Conservation (phyloP, 1,140 invertebrate genomes). For the Drosophila takahashii region DNA sequence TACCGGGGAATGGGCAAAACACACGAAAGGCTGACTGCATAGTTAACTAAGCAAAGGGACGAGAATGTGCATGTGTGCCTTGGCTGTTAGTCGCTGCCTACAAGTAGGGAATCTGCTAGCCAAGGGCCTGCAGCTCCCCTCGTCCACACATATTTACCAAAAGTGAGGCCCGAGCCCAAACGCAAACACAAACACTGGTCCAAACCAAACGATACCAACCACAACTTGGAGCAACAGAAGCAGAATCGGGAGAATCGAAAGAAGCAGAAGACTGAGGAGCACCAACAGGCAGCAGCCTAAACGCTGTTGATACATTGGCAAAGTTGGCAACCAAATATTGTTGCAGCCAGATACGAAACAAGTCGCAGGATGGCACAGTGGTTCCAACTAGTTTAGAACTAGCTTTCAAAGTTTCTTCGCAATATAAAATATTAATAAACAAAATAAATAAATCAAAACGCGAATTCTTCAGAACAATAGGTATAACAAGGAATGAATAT, state of each 20-base stretch:
- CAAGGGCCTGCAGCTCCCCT: conserved; percentile 27
- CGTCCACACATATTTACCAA: conserved; percentile 7
- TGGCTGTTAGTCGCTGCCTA: conserved; percentile 33
- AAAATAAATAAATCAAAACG: no score
- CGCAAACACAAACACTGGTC: conserved; percentile 49
- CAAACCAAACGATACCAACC: conserved; percentile 54
- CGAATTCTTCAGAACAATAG: no score
- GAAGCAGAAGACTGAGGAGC: conserved; percentile 21
- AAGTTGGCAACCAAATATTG: conserved; percentile 81
- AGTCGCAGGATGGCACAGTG: conserved; percentile 17
- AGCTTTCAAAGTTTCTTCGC: no score
- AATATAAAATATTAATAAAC: no score
- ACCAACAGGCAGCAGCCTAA: conserved; percentile 66
- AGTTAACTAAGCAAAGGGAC: conserved; percentile 64
- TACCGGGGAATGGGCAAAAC: conserved; percentile 49
- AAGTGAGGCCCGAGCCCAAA: conserved; percentile 31
- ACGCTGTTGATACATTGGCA: conserved; percentile 75
- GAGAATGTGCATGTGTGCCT: conserved; percentile 21
- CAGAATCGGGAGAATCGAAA: conserved; percentile 28
- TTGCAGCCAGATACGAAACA: conserved; percentile 68
- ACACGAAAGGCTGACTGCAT: conserved; percentile 57
- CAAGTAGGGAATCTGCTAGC: conserved; percentile 48
- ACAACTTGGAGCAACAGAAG: conserved; percentile 27
- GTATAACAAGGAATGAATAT: no score
- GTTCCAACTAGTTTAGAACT: neutral